Evolutionary conservation across 2,888 invertebrate species (phyloP).

Genomic region (Ypsolopha scabrella): DNA sequence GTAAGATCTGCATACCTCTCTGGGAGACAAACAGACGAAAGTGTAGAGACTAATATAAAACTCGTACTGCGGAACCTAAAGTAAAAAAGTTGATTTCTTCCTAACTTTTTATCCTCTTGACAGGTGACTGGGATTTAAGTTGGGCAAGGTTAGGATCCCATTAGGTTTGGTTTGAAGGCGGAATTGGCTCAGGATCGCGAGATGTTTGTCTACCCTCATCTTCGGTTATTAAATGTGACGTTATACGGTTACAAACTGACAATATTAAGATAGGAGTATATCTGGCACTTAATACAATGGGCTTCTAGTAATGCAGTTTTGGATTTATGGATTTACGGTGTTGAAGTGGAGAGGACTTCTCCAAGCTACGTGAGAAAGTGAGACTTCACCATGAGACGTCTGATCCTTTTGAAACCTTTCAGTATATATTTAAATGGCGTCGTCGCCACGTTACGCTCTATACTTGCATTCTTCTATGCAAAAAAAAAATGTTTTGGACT

Average conservation of each 20-base stretch:
- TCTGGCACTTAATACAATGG: too few relatives aligned
- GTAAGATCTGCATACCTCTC: neutral
- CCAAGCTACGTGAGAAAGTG: too few relatives aligned
- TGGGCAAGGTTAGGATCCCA: neutral
- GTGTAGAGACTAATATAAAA: too few relatives aligned
- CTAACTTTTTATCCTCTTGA: neutral
- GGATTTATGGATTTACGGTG: too few relatives aligned
- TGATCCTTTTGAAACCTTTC: too few relatives aligned
- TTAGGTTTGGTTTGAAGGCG: conserved; percentile 16
- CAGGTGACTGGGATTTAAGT: neutral
- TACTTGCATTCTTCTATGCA: too few relatives aligned
- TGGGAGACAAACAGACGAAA: neutral
- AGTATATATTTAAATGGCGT: too few relatives aligned
- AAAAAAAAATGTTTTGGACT: too few relatives aligned
- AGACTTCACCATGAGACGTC: too few relatives aligned
- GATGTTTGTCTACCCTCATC: neutral
- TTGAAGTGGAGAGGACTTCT: too few relatives aligned
- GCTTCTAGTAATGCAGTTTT: too few relatives aligned
- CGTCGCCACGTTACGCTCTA: too few relatives aligned
- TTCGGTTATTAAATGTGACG: neutral
- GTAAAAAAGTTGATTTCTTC: neutral
- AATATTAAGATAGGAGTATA: neutral
- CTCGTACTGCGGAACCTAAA: neutral
- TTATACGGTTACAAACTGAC: neutral
- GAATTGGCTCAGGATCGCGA: conserved; percentile 28